Evolutionary conservation across 2,797 vertebrate genomes (phyloP).

Genomic region (Gallinago stenura): DNA sequence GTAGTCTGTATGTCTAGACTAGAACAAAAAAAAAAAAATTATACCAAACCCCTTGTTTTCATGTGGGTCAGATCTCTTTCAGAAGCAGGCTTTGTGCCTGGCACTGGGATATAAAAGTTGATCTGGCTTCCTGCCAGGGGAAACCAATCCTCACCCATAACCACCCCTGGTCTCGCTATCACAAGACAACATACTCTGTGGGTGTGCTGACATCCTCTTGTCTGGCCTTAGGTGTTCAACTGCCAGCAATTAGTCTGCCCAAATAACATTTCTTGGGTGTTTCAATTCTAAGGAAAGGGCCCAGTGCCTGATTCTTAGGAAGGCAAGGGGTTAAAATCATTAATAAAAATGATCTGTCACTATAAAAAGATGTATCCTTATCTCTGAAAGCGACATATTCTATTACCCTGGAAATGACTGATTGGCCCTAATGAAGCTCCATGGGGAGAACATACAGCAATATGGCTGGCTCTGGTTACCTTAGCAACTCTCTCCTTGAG

Average conservation of each 20-base stretch:
- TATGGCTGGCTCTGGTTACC: constrained; percentile 77
- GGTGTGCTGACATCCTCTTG: background rate
- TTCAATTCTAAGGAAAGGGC: background rate
- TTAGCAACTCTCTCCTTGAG: constrained; percentile 79
- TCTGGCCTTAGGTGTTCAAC: background rate
- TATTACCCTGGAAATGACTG: constrained; percentile 73
- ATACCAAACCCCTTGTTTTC: background rate
- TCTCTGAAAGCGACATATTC: constrained; percentile 46
- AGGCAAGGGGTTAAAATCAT: constrained; percentile 59
- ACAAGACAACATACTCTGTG: background rate
- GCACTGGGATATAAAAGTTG: background rate
- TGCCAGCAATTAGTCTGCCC: background rate
- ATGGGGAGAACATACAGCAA: constrained; percentile 59
- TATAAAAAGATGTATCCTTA: constrained; percentile 72
- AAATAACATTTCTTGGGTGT: constrained; percentile 36
- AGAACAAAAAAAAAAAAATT: background rate
- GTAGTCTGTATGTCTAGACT: background rate
- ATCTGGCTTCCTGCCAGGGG: background rate
- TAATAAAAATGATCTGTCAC: constrained; percentile 56
- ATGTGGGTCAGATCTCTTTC: background rate
- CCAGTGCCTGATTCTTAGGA: constrained; percentile 27
- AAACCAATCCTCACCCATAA: background rate
- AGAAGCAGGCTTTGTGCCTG: background rate
- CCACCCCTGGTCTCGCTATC: background rate
- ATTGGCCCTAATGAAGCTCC: constrained; percentile 73